Base-by-base conservation (phyloP, 64 coral and sea anemone species). In the Stichodactyla mertensii region DNA sequence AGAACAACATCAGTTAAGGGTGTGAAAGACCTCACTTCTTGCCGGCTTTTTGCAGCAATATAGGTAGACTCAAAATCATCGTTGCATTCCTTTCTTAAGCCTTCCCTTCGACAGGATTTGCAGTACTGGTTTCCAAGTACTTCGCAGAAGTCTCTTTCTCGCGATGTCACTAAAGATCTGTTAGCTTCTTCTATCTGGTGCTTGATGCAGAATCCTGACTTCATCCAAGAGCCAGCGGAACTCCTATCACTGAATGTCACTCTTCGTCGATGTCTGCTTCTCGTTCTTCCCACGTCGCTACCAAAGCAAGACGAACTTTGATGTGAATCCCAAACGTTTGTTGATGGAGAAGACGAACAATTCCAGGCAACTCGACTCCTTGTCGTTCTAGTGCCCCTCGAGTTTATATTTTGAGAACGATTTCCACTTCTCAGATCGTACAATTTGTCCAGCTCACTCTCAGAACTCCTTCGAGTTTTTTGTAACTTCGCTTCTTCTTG, bases 91-190 rank as follows among this genome's bases (percentile, higher is more conserved):
- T 81, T 81, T 53, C 78, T 11, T 22, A 55, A 52, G 2, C 53
- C 26, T 28, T 18, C 53, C 4, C 20, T 81, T 16, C 78, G 18
- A 55, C 78, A 81, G 53, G 52, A 18, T 15, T 81, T 81, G 23
- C 78, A 81, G 13, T 53, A 81, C 53, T 54, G 45, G 53, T 81
- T 81, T n/a, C 78, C 78, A 55, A 81, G 78, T 6, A 81, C 78
- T 81, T 81, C 78, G 26, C 78, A 81, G 18, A 53, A 81, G 51
- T 81, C 78, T 81, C 78, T 81, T 52, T 81, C 78, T 18, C 78
- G 16, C 6, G 69, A 74, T 31, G 1, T 20, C 2, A 54, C 16
- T 81, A 9, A 15, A 9, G 14, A 54, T 54, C 20, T 52, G 10
- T 81, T 79, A 12, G 1, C 4, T 15, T 31, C 12, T 19, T 55